Conservation (phyloP, 2,797 vertebrate genomes). For the Takifugu rubripes region DNA sequence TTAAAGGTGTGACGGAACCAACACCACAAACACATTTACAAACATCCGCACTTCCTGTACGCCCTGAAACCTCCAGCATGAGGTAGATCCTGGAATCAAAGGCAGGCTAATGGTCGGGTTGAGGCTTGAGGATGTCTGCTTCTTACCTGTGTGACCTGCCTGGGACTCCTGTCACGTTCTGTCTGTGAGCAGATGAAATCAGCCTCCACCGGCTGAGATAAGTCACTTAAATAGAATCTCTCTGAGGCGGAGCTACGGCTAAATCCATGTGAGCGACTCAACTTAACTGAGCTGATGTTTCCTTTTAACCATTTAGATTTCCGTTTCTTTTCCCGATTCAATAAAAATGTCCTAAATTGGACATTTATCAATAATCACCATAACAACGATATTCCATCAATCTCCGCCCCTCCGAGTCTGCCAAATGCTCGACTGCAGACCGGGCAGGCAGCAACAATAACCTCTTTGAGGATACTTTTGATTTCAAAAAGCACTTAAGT, state of each 20-base stretch:
- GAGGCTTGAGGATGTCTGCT: background rate
- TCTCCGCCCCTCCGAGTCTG: background rate
- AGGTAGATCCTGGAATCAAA: too few species aligned
- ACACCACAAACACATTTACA: too few species aligned
- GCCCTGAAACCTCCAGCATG: too few species aligned
- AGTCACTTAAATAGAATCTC: slow-evolving; percentile 63
- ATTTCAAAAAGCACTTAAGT: slow-evolving; percentile 41
- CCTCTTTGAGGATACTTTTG: slow-evolving; percentile 13
- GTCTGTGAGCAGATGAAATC: slow-evolving; percentile 34
- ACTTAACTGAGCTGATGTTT: slow-evolving; percentile 3
- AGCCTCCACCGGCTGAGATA: slow-evolving; percentile 39
- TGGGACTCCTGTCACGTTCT: slow-evolving; percentile 26
- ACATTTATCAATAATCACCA: background rate
- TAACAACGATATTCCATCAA: background rate
- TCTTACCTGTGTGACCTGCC: slow-evolving; percentile 54
- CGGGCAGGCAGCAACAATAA: slow-evolving; percentile 6
- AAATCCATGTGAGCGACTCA: slow-evolving; percentile 17
- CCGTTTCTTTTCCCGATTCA: too few species aligned
- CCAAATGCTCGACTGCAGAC: background rate
- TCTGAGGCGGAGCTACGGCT: slow-evolving; percentile 40
- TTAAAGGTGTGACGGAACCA: too few species aligned
- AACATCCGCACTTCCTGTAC: too few species aligned
- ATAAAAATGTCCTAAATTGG: too few species aligned
- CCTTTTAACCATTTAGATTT: background rate
- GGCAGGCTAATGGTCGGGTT: too few species aligned